These are phyloP conservation scores for Neuroscelio doddi DNA, from an alignment of 2,888 invertebrate species.

Conservation along the genomic window DNA sequence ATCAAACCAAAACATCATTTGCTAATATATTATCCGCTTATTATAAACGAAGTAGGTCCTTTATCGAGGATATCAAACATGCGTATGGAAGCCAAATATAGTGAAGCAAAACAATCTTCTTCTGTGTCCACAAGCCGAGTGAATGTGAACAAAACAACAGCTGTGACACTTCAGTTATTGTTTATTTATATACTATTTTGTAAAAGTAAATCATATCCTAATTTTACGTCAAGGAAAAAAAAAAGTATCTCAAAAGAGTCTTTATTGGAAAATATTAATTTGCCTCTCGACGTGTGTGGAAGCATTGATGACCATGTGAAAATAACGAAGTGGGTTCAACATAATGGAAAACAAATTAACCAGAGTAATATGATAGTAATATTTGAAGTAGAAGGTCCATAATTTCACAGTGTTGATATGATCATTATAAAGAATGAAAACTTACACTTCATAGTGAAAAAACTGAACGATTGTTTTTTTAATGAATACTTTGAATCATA, in stretches of 20 bases:
- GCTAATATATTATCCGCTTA: constrained; percentile 40
- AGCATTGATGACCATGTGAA: no score
- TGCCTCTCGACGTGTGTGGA: not conserved
- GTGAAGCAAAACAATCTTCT: constrained; percentile 35
- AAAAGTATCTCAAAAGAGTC: no score
- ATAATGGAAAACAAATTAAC: constrained; percentile 13
- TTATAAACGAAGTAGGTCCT: constrained; percentile 43
- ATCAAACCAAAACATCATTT: constrained; percentile 47
- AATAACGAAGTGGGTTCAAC: constrained; percentile 1
- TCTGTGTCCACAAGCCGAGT: constrained; percentile 23
- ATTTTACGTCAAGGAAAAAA: not conserved
- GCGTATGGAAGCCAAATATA: constrained; percentile 44
- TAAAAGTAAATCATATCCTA: not conserved
- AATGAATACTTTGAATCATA: constrained; percentile 2
- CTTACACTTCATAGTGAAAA: not conserved
- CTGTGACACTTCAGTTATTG: constrained; percentile 19
- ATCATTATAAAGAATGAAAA: not conserved
- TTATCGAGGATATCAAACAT: constrained; percentile 42
- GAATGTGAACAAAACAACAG: constrained; percentile 36
- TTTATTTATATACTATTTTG: not conserved
- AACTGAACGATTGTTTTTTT: not conserved
- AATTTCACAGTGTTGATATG: constrained; percentile 8
- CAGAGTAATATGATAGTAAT: constrained; percentile 5
- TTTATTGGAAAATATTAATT: not conserved
- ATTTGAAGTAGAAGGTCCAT: constrained; percentile 8